Conservation (phyloP, 2,888 invertebrate species). For the Eupithecia exiguata region DNA sequence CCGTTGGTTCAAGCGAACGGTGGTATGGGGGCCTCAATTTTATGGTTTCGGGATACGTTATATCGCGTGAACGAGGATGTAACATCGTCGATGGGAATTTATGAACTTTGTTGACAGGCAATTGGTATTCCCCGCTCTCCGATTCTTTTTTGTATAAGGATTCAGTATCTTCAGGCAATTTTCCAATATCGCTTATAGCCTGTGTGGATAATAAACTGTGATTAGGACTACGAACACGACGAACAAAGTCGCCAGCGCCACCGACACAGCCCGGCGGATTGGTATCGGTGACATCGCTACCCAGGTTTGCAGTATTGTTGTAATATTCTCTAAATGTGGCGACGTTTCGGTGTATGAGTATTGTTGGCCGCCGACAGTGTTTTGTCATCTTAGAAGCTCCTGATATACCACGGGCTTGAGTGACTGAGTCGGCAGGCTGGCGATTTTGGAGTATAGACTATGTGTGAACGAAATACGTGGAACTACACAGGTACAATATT, state of each 20-base stretch:
- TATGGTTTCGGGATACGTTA: too few relatives aligned
- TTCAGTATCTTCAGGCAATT: slow-evolving; percentile 51
- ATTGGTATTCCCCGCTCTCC: slow-evolving; percentile 39
- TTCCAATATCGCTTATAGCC: slow-evolving; percentile 65
- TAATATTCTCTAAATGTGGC: not conserved
- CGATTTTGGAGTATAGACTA: too few relatives aligned
- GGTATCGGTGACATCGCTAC: not conserved
- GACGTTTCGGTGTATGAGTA: not conserved
- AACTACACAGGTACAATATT: too few relatives aligned
- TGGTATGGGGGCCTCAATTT: too few relatives aligned
- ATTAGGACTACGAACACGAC: not conserved
- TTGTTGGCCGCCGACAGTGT: not conserved
- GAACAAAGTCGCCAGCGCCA: not conserved
- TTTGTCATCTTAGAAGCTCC: too few relatives aligned
- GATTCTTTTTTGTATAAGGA: slow-evolving; percentile 41
- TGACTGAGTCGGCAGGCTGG: not conserved
- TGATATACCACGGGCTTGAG: too few relatives aligned
- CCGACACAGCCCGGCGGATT: not conserved
- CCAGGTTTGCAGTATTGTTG: not conserved
- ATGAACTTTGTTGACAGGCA: too few relatives aligned
- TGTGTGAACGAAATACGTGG: too few relatives aligned
- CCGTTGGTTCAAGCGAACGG: too few relatives aligned
- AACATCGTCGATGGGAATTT: too few relatives aligned
- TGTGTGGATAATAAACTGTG: slow-evolving; percentile 38
- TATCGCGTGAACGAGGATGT: too few relatives aligned